Base-by-base conservation (phyloP, 92 coral and sea anemone genomes). In the Porites lobata region DNA sequence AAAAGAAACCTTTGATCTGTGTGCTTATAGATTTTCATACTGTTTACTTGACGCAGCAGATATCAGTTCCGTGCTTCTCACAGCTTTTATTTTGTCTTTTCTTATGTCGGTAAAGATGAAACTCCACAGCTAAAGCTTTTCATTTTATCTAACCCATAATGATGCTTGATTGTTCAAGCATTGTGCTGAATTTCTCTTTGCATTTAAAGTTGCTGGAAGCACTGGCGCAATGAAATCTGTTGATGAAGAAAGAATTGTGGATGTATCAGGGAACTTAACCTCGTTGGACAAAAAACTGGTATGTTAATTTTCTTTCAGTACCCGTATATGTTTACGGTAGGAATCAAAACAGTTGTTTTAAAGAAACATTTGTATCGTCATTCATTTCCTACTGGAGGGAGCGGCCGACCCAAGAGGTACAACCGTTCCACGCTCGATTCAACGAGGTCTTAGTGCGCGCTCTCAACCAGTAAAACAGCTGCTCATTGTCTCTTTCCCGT, bases 261-360 rank as follows among this genome's bases (percentile, higher is more conserved):
- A 29, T 66, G 47, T 81, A 11, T 54, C 77, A 15, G 67, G 26
- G 32, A 81, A 81, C 63, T 54, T 54, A 13, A 69, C 85, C 14
- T 15, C 77, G 52, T 43, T 68, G 43, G 76, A 69, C 32, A 38
- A 32, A 69, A 69, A 32, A 29, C 62, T 81, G 85, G 85, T 81
- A 70, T 57, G 7, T 54, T 24, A 6, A 1, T 80, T 51, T 15
- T 56, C 11, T 43, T 8, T 43, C 50, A 14, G 15, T 19, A 17
- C 17, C 6, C 1, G 18, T 15, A 13, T 17, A 1, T 14, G 5
- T 0, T 9, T 47, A 74, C 7, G 9, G 18, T 6, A 50, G 4
- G 12, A 8, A 19, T n/a, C n/a, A 32, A 9, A 12, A 17, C 14
- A 38, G 24, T 7, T 1, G 11, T 2, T 6, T 2, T 10, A 11